phyloP scores from a whole-genome alignment of 1,140 invertebrate species.

The Rhynchophorus ferrugineus region DNA sequence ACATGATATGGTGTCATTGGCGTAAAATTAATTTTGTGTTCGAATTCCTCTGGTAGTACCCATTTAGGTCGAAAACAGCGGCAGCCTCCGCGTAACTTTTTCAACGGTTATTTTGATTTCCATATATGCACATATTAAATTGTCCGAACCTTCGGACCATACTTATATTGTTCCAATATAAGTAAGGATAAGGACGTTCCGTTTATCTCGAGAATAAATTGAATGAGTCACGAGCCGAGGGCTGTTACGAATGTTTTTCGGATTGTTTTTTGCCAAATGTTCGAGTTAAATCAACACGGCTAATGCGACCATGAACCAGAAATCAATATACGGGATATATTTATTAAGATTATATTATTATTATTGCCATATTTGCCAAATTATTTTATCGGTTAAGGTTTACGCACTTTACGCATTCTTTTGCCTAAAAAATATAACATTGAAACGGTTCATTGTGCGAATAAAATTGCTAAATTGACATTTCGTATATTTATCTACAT shows the following conservation, averaged over 20 bases:
- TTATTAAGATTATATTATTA: too few relatives aligned
- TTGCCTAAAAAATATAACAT: too few relatives aligned
- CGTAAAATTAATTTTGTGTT: neutral
- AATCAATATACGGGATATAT: neutral
- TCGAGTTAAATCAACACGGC: neutral
- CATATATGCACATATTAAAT: neutral
- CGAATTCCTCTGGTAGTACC: neutral
- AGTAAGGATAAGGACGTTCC: neutral
- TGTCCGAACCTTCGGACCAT: neutral
- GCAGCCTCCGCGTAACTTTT: neutral
- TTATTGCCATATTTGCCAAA: too few relatives aligned
- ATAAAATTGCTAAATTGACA: too few relatives aligned
- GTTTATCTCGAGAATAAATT: neutral
- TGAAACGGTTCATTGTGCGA: too few relatives aligned
- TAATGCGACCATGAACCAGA: neutral
- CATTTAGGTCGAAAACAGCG: neutral
- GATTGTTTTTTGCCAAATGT: neutral
- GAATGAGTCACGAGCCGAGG: neutral
- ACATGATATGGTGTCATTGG: too few relatives aligned
- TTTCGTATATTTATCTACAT: too few relatives aligned
- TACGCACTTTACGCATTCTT: too few relatives aligned
- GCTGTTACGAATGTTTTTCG: neutral
- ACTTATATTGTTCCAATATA: neutral
- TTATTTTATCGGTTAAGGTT: too few relatives aligned
- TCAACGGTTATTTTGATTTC: neutral